Conservation (phyloP, 2,797 vertebrate species). For the Ibycter americanus region DNA sequence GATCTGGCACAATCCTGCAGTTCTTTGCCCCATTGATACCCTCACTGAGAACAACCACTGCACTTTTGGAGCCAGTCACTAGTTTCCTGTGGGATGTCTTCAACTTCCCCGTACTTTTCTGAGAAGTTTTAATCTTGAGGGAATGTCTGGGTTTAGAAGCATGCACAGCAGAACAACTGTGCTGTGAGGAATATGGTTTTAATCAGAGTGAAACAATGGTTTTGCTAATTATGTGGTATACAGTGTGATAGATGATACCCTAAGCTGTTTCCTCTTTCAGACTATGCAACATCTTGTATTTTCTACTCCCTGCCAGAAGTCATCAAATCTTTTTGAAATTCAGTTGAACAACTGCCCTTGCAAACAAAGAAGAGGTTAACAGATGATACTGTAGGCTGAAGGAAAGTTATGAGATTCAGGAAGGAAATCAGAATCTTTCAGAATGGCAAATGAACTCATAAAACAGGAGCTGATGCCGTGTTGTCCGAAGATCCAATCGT, state of each 20-base stretch:
- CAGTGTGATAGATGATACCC: background rate
- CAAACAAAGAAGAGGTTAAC: conserved; percentile 14
- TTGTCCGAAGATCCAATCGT: background rate
- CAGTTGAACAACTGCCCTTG: conserved; percentile 18
- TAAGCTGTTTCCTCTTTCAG: background rate
- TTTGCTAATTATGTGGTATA: conserved; percentile 28
- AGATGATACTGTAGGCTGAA: background rate
- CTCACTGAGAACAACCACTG: background rate
- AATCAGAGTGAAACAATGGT: conserved; percentile 26
- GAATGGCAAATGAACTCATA: conserved; percentile 6
- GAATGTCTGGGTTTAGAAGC: background rate
- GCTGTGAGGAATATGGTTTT: conserved; percentile 19
- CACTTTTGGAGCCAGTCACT: background rate
- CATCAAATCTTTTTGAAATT: conserved; percentile 26
- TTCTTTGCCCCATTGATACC: background rate
- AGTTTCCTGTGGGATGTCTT: background rate
- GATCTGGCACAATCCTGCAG: background rate
- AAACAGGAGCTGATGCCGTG: background rate
- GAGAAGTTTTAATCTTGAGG: conserved; percentile 26
- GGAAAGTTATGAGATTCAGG: background rate
- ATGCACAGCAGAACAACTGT: background rate
- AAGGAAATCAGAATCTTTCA: conserved; percentile 8
- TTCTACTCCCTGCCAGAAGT: background rate
- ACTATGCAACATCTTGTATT: background rate
- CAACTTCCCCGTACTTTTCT: background rate